These are phyloP conservation scores for Antheraea mylitta DNA, from an alignment of 1,140 invertebrate genomes.

Conservation along the genomic window DNA sequence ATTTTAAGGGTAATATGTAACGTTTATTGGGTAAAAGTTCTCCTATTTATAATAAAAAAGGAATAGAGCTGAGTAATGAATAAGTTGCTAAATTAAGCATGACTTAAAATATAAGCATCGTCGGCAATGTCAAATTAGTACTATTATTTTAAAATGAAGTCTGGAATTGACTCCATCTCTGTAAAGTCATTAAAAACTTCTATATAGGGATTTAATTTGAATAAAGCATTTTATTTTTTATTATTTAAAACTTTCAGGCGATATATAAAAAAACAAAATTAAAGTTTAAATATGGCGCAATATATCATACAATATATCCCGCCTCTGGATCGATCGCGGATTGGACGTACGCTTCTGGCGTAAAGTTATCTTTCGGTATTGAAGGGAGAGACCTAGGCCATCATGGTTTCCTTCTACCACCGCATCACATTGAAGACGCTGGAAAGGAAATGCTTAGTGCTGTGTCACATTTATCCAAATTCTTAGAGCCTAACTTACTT, in stretches of 20 bases:
- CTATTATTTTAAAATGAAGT: no score
- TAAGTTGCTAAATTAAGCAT: no score
- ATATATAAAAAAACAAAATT: conserved; percentile 15
- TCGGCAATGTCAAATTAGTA: no score
- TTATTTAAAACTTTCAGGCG: conserved; percentile 25
- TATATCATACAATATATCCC: conserved; percentile 28
- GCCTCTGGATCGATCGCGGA: conserved; percentile 27
- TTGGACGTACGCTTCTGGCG: conserved; percentile 24
- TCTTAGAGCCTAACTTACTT: not conserved
- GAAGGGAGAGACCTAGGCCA: conserved; percentile 21
- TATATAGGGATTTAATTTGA: no score
- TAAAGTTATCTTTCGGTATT: conserved; percentile 19
- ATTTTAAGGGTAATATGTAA: no score
- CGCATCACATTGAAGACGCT: conserved; percentile 21
- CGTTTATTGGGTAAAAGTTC: no score
- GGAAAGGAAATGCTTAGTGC: conserved; percentile 28
- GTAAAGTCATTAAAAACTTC: no score
- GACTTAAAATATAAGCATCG: no score
- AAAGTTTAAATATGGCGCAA: conserved; percentile 20
- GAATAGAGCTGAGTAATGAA: no score
- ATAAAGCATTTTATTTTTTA: no score
- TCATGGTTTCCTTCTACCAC: conserved; percentile 26
- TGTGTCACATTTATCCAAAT: conserved; percentile 20
- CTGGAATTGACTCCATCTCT: no score
- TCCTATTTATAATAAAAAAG: no score